Evolutionary conservation across 2,797 vertebrate genomes (phyloP).

Genomic region (Amniataba percoides): DNA sequence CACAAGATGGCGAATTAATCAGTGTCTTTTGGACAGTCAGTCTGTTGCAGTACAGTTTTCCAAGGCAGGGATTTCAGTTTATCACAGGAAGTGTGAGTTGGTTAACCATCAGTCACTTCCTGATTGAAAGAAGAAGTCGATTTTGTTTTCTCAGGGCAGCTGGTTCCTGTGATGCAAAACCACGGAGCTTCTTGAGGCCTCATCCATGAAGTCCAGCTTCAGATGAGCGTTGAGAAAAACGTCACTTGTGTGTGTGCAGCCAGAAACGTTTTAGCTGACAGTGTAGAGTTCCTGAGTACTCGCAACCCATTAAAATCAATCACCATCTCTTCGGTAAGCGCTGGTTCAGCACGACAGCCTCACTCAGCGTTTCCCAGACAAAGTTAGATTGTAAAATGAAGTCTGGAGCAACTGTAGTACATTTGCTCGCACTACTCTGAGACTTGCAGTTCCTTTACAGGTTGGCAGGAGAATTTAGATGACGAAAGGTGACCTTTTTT

Average conservation of each 20-base stretch:
- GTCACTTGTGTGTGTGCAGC: background rate
- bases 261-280: slow-evolving; percentile 3
- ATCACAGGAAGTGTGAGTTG: slow-evolving; percentile 47
- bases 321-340: slow-evolving; percentile 23
- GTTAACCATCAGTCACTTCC: slow-evolving; percentile 57
- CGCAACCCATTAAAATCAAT: slow-evolving; percentile 31
- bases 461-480: background rate
- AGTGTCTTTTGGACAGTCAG: background rate
- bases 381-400: slow-evolving; percentile 18
- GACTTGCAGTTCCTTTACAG: background rate
- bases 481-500: background rate
- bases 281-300: slow-evolving; percentile 10
- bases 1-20: background rate
- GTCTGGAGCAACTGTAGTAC: background rate
- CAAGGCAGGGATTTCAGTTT: slow-evolving; percentile 19
- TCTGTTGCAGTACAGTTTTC: background rate
- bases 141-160: slow-evolving; percentile 37
- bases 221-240: too few relatives aligned
- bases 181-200: background rate
- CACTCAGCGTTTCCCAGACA: slow-evolving; percentile 27
- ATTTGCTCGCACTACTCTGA: background rate
- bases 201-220: background rate
- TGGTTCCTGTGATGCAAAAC: slow-evolving; percentile 53
- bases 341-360: slow-evolving; percentile 26
- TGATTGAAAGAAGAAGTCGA: slow-evolving; percentile 72